Conservation (phyloP, 2,113 vertebrate species). For the Nothobranchius kuhntae region DNA sequence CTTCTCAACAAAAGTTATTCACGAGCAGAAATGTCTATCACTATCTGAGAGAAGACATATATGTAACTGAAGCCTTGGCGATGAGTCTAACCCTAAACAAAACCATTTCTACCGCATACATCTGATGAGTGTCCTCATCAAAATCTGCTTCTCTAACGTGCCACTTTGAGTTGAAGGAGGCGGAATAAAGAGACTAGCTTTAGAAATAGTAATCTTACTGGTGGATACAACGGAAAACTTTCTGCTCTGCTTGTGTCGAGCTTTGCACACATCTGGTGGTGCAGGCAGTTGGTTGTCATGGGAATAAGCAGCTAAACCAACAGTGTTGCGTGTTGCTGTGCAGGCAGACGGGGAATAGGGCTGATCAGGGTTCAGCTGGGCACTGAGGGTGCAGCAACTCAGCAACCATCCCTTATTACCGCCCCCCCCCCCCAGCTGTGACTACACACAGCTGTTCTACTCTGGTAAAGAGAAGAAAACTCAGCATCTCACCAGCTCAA, state of each 20-base stretch:
- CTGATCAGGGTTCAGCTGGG: conserved; percentile 48
- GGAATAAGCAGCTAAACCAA: conserved; percentile 70
- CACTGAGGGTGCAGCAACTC: conserved; percentile 54
- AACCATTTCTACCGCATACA: not conserved
- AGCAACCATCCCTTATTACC: conserved; percentile 24
- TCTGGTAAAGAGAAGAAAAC: conserved; percentile 23
- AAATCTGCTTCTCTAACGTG: not conserved
- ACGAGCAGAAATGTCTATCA: conserved; percentile 13
- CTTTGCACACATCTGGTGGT: conserved; percentile 70
- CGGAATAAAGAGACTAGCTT: conserved; percentile 6
- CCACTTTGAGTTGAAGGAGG: not conserved
- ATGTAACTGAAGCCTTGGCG: conserved; percentile 4
- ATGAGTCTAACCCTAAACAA: conserved; percentile 7
- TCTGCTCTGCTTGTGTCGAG: conserved; percentile 24
- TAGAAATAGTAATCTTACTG: conserved; percentile 5
- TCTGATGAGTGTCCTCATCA: not conserved
- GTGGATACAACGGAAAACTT: conserved; percentile 40
- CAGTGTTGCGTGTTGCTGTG: conserved; percentile 57
- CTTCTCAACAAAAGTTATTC: conserved; percentile 20
- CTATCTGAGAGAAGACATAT: conserved; percentile 10
- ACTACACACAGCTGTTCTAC: conserved; percentile 68
- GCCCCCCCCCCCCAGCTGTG: conserved; percentile 22
- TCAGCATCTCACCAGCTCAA: not conserved
- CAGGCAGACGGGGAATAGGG: conserved; percentile 2
- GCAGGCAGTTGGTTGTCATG: conserved; percentile 68